These are phyloP conservation scores for Molossus molossus DNA, from an alignment of 2,797 vertebrate species.

Conservation along the genomic window DNA sequence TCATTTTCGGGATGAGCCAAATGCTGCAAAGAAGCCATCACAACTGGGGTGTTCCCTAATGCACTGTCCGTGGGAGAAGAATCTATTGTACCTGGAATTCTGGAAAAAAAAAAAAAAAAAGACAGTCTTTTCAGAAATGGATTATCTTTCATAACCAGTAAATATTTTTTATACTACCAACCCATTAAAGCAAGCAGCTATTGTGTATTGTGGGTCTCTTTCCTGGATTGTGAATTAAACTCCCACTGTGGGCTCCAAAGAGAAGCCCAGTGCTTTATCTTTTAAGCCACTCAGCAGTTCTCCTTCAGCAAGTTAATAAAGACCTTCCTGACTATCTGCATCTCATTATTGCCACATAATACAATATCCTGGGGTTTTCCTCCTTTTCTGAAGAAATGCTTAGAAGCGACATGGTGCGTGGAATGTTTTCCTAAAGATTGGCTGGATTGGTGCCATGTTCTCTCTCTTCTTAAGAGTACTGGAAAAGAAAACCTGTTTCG, in stretches of 20 bases:
- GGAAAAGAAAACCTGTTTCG: conserved; percentile 65
- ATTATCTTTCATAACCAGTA: conserved; percentile 72
- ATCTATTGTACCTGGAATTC: conserved; percentile 13
- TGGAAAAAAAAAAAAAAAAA: background rate
- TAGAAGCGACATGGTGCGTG: background rate
- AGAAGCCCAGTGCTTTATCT: conserved; percentile 76
- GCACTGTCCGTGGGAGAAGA: background rate
- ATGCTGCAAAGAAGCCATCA: background rate
- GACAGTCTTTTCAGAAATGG: conserved; percentile 70
- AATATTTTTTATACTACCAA: conserved; percentile 72
- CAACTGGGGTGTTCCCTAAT: too few species aligned
- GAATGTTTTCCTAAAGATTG: conserved; percentile 41
- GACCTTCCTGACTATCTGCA: conserved; percentile 74
- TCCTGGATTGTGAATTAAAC: conserved; percentile 79
- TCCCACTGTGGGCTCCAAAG: conserved; percentile 71
- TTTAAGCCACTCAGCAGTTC: conserved; percentile 71
- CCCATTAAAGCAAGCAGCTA: conserved; percentile 58
- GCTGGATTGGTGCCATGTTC: background rate
- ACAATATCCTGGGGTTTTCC: conserved; percentile 50
- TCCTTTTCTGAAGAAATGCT: conserved; percentile 73
- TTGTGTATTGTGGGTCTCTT: conserved; percentile 30
- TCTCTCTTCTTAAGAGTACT: background rate
- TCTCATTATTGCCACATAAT: conserved; percentile 68
- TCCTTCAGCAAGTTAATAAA: conserved; percentile 80
- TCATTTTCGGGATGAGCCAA: background rate